Evolutionary conservation across 2,888 invertebrate species (phyloP), one percentile per base, ranked within the genome.

Genomic region (Eubasilissa splendida): DNA sequence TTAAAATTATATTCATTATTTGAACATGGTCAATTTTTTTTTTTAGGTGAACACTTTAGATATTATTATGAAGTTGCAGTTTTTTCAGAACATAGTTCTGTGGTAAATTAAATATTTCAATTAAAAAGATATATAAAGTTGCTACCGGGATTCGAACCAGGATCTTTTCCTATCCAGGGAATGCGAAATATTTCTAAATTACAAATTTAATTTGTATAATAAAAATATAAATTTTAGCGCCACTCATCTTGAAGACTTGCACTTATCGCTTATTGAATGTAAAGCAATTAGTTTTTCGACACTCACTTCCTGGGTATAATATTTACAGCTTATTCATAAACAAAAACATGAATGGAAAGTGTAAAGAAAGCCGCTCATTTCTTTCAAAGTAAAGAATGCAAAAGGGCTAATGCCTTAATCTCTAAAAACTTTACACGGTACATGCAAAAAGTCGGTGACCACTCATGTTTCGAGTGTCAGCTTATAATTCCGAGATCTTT

Each of bases 391-490:
- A 59, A 77, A 73, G 73, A 77, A 77, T 63, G 60, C 59, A 42
- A 63, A 74, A 50, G 73, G 60, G 76, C 56, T 80, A 77, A 80
- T 76, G 22, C 76, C 8, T 14, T 77, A 77, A 77, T 77, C 77
- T 77, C 33, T 71, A 60, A 77, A 77, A 77, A 73, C 58, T 63
- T 75, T 76, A 56, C 50, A 54, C 14, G 50, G 65, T 76, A 10
- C 70, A n/a, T 65, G 74, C 63, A 31, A 66, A 80, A 74, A 80
- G 42, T 42, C 71, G 33, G 63, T 52, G 59, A 58, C 74, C 66
- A 78, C 78, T 81, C 78, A 68, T 77, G 65, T 77, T 76, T 73
- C 54, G 52, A 66, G 80, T 82, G 81, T 81, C 81, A 81, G 76
- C 76, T 83, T 79, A 80, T 74, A 75, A 74, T 73, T 71, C 65